These are phyloP conservation scores for Myiozetetes cayanensis DNA, from an alignment of 2,113 vertebrate genomes.

Conservation along the genomic window DNA sequence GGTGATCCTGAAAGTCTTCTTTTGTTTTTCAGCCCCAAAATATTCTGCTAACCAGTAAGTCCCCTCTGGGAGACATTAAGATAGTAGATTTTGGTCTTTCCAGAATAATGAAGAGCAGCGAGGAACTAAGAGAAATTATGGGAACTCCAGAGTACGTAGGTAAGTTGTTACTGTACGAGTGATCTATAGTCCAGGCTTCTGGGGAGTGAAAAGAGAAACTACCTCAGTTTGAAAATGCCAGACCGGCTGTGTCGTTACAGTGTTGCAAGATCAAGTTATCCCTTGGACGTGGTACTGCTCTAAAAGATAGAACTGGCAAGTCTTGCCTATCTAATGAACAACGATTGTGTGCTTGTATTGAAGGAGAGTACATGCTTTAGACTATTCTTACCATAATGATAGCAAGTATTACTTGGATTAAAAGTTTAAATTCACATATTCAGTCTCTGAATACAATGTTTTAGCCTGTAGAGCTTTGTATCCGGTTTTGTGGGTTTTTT, in stretches of 20 bases:
- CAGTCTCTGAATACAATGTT: not conserved
- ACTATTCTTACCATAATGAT: not conserved
- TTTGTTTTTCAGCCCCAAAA: conserved; percentile 87
- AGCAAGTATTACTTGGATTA: not conserved
- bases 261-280: accelerated
- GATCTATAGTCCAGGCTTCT: not conserved
- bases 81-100: conserved; percentile 97
- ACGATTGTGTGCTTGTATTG: not conserved
- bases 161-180: conserved; percentile 66
- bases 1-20: not conserved
- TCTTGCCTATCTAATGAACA: not conserved
- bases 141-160: conserved; percentile 96
- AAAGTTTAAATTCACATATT: not conserved
- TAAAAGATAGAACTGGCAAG: not conserved
- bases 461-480: not conserved
- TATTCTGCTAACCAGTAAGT: conserved; percentile 86
- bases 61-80: conserved; percentile 88
- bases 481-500: not conserved
- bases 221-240: not conserved
- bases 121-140: conserved; percentile 92
- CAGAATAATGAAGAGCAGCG: conserved; percentile 85
- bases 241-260: not conserved
- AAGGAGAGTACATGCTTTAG: not conserved
- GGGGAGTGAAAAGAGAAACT: not conserved
- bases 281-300: not conserved